A percentile compares a stretch with the other conserved stretches of the same genome.
Conservation (phyloP, 2,797 vertebrate genomes). For the Poecilia gillii region DNA sequence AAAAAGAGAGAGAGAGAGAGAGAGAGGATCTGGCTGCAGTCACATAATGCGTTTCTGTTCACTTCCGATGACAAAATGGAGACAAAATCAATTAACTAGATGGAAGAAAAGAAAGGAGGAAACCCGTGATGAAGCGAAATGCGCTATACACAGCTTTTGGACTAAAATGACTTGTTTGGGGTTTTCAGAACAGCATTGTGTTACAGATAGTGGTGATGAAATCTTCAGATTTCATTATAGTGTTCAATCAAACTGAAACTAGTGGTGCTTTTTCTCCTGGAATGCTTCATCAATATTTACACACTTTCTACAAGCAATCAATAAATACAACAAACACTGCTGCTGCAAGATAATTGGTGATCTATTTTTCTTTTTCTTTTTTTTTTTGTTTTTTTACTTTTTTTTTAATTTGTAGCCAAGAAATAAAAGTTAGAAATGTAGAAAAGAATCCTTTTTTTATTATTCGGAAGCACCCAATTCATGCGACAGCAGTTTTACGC, state of each 20-base stretch:
- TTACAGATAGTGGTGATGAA: conserved; percentile 47
- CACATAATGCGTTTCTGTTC: conserved; percentile 30
- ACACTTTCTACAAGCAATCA: conserved; percentile 77
- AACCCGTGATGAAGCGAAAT: background rate
- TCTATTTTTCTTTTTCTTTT: background rate
- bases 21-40: conserved; percentile 51
- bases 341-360: conserved; percentile 47
- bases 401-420: background rate
- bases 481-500: conserved; percentile 68
- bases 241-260: conserved; percentile 41
- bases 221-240: background rate
- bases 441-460: background rate
- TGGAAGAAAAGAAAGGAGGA: conserved; percentile 10
- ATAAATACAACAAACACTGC: conserved; percentile 77
- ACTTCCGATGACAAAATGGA: conserved; percentile 3
- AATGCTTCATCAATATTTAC: conserved; percentile 74
- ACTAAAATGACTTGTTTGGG: background rate
- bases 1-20: conserved; percentile 26
- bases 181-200: background rate
- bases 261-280: conserved; percentile 61
- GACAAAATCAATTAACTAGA: conserved; percentile 16
- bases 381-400: background rate
- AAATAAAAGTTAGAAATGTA: background rate
- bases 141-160: background rate
- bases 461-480: background rate